Conservation (phyloP, 2,797 vertebrate species). For the Danio albolineatus region DNA sequence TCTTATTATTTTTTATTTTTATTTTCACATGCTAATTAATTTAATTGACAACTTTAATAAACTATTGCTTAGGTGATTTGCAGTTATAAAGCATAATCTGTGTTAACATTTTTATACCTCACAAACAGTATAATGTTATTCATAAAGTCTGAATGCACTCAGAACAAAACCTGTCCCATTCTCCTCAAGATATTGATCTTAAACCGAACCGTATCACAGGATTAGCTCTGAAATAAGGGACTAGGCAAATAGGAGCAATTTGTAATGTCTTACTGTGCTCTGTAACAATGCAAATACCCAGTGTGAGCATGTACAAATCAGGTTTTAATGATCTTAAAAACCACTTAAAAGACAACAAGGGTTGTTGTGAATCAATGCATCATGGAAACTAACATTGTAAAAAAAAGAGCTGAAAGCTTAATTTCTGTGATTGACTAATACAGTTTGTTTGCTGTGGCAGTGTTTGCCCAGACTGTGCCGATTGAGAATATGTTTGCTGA, state of each 20-base stretch:
- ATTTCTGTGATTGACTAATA: not conserved
- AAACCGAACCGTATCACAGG: not conserved
- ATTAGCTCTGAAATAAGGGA: constrained; percentile 22
- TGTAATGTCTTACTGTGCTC: constrained; percentile 15
- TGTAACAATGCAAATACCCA: constrained; percentile 30
- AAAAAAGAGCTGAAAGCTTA: not conserved
- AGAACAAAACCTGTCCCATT: constrained; percentile 4
- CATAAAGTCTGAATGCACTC: constrained; percentile 8
- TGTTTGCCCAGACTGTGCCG: constrained; percentile 28
- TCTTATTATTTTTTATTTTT: not conserved
- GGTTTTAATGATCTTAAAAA: constrained; percentile 34
- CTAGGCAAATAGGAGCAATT: constrained; percentile 19
- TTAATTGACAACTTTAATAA: constrained; percentile 2
- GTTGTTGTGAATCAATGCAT: constrained; percentile 2
- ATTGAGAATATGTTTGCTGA: constrained; percentile 18
- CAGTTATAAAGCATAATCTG: constrained; percentile 1
- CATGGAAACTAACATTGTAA: not conserved
- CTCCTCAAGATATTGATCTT: not conserved
- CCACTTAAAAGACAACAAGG: not conserved
- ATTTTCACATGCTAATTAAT: constrained; percentile 3
- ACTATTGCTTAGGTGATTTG: not conserved
- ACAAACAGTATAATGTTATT: not conserved
- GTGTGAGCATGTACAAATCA: constrained; percentile 16
- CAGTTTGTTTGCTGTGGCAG: constrained; percentile 24
- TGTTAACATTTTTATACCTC: not conserved